Evolutionary conservation across 2,888 invertebrate species (phyloP), one percentile per base, ranked within the genome.

Genomic region (Troilus luridus): DNA sequence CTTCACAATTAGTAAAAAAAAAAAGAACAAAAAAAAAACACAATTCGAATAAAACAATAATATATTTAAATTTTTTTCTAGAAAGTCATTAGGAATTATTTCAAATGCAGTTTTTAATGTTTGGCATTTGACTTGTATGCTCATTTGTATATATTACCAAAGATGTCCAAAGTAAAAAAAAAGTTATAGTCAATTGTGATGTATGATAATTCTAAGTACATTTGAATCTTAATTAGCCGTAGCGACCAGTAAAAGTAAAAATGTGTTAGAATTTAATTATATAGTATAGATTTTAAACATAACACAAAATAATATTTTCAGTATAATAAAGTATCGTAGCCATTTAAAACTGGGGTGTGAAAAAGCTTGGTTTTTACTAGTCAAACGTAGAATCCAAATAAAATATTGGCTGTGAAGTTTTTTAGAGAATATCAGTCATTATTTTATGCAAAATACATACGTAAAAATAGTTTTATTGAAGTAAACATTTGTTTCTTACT

Each of bases 101-200:
- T 89, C 67, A 89, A 90, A 90, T 90, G 85, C 81, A 90, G 60
- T 64, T 72, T 56, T 24, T 67, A 62, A 72, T 58, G 24, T 54
- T 77, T 77, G 72, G 90, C 72, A 77, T 77, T 90, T 90, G 77
- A 90, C 14, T 24, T 59, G 19, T 85, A 90, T 90, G 90, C 90
- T 90, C 90, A 90, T 90, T 77, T 90, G 90, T 90, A 90, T 85
- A 90, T 90, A 90, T 85, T 90, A 90, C 85, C 90, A 90, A 89
- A 90, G 90, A 90, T 90, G 90, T 90, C 90, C 90, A 90, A 90
- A 90, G 90, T 85, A 85, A 90, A 90, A 67, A 88, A 64, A 89
- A 81, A 19, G 81, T 81, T 90, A 90, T 81, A 85, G 90, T 90
- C 90, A 90, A 90, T 90, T 90, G 90, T 90, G 90, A 90, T 90